Evolutionary conservation across 2,888 invertebrate species (phyloP), one percentile per base, ranked within the genome.

Genomic region (Fissipunctia ypsillon): DNA sequence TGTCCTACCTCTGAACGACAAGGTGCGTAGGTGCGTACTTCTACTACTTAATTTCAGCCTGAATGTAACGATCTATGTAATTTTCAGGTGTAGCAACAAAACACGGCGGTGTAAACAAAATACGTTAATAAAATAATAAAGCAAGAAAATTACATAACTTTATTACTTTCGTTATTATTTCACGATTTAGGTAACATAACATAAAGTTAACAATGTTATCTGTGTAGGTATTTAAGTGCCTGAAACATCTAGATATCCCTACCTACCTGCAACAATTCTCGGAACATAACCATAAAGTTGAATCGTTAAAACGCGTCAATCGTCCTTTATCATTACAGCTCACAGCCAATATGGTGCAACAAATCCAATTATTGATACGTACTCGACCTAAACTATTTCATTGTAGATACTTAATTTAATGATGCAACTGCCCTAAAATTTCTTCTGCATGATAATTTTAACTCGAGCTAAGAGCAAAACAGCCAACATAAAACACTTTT

Each of bases 271-370:
- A 48, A 43, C 28, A 48, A 31, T 78, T 78, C 79, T 68, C n/a
- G 50, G 78, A 78, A 78, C 35, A 50, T 61, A 79, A 56, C 38
- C 28, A 31, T 74, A 69, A 74, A 78, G 43, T 65, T 43, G 56
- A 65, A 79, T 78, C 54, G 80, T 60, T 25, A 52, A 50, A 38
- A 71, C 52, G 45, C 64, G 45, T 41, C 78, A 70, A 64, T 60
- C 31, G 54, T 69, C 45, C 22, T 78, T 59, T 69, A 61, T 76
- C 57, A 76, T 70, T 54, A 7, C 28, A 45, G 31, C 41, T 70
- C 48, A 7, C 28, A 45, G 31, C 41, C 50, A 77, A 54, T 69
- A 69, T 54, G 41, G 76, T 68, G 54, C 45, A 60, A 68, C 48
- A 31, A 76, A 68, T 48, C 14, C 25, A 38, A 67, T 74, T 35